phyloP scores from a whole-genome alignment of 2,113 vertebrate genomes.

The Myodes glareolus region DNA sequence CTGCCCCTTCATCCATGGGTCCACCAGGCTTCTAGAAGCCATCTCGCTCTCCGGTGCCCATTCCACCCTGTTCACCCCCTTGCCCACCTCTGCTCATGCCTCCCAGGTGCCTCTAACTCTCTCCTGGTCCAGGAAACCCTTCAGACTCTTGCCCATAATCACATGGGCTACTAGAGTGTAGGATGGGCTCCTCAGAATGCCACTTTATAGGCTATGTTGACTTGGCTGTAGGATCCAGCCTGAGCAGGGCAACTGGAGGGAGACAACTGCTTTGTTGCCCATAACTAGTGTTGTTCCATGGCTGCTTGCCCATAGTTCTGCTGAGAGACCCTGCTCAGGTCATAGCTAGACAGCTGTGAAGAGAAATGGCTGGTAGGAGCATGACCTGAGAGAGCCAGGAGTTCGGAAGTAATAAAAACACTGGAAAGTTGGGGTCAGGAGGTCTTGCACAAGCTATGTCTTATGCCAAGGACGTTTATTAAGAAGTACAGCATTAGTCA shows the following conservation, averaged over 20 bases:
- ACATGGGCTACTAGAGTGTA: neutral
- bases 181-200: neutral
- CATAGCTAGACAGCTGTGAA: neutral
- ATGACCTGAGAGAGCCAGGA: neutral
- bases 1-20: neutral
- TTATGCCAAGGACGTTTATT: neutral
- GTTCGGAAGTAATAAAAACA: neutral
- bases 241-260: neutral
- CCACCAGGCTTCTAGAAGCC: neutral
- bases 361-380: neutral
- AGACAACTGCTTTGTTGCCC: neutral
- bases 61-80: neutral
- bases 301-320: neutral
- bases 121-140: neutral
- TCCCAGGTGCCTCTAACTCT: neutral
- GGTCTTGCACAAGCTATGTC: neutral
- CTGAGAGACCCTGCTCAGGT: neutral
- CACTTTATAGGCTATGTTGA: neutral
- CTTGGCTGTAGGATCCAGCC: neutral
- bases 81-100: neutral
- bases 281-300: neutral
- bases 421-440: neutral
- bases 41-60: neutral
- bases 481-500: neutral
- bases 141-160: neutral